Evolutionary conservation across 23 tunicate species (phyloP).

Genomic region (Phallusia fumigata): DNA sequence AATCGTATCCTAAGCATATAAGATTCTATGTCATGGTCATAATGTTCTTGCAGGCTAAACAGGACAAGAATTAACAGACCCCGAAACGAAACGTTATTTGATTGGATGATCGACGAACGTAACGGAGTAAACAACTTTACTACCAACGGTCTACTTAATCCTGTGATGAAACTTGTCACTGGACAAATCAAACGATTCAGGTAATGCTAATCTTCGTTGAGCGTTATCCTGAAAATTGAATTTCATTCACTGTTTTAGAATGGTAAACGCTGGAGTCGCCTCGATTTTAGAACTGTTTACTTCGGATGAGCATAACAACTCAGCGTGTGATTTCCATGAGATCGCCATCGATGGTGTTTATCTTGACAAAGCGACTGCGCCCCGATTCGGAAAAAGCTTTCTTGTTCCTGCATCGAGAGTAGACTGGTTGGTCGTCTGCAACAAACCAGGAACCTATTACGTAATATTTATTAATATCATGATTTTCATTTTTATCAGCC

Average conservation of each 20-base stretch:
- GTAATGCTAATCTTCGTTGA: slow-evolving; percentile 10
- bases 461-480: not conserved
- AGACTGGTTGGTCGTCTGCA: slow-evolving; percentile 75
- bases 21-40: too few species aligned
- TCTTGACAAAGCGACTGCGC: slow-evolving; percentile 21
- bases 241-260: not conserved
- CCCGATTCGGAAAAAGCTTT: slow-evolving; percentile 39
- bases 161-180: slow-evolving; percentile 15
- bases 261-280: slow-evolving; percentile 82
- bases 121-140: slow-evolving; percentile 51
- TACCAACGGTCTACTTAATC: slow-evolving; percentile 65
- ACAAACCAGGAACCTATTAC: slow-evolving; percentile 48
- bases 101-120: slow-evolving; percentile 20
- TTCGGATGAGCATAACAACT: not conserved
- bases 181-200: slow-evolving; percentile 80
- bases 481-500: not conserved
- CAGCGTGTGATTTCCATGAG: slow-evolving; percentile 41
- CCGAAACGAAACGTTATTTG: not conserved
- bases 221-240: too few species aligned
- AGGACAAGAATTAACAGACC: not conserved
- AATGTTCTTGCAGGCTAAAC: not conserved
- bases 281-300: slow-evolving; percentile 28
- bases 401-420: slow-evolving; percentile 39
- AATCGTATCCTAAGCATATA: too few species aligned
- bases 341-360: slow-evolving; percentile 74